A percentile compares a stretch with the other conserved stretches of the same genome.
Evolutionary conservation across 2,888 invertebrate species (phyloP).

Genomic region (Melinaea menophilus): DNA sequence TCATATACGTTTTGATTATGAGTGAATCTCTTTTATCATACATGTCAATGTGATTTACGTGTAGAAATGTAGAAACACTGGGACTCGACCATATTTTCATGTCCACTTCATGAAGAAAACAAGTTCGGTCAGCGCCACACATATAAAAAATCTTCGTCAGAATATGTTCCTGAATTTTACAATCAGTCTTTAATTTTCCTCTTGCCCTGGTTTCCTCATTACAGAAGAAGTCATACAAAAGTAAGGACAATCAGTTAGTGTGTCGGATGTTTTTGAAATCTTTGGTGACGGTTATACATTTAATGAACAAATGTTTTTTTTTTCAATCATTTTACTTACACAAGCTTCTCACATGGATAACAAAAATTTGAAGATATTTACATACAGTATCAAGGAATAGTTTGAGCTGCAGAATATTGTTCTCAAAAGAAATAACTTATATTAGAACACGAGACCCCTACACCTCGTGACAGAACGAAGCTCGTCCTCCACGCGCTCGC

Average conservation of each 20-base stretch:
- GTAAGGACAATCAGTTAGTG: slow-evolving; percentile 51
- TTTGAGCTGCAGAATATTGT: no score
- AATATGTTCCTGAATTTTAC: slow-evolving; percentile 64
- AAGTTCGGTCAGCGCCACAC: slow-evolving; percentile 43
- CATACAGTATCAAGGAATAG: no score
- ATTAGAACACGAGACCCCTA: no score
- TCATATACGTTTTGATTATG: slow-evolving; percentile 68
- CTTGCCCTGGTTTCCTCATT: slow-evolving; percentile 57
- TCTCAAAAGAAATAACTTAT: no score
- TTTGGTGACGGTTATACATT: slow-evolving; percentile 62
- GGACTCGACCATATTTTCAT: slow-evolving; percentile 53
- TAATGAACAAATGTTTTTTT: slow-evolving; percentile 71
- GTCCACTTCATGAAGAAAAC: slow-evolving; percentile 61
- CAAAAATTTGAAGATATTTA: slow-evolving; percentile 47
- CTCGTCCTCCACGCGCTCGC: no score
- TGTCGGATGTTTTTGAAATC: slow-evolving; percentile 61
- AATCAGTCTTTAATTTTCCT: slow-evolving; percentile 42
- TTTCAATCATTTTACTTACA: slow-evolving; percentile 61
- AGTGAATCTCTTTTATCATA: slow-evolving; percentile 55
- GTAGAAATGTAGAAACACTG: slow-evolving; percentile 52
- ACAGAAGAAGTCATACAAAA: slow-evolving; percentile 63
- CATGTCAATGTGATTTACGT: slow-evolving; percentile 63
- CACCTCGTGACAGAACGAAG: no score
- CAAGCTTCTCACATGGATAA: slow-evolving; percentile 66
- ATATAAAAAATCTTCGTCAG: slow-evolving; percentile 55